A percentile compares a stretch with the other conserved stretches of the same genome.
phyloP scores from a whole-genome alignment of 1,140 invertebrate genomes.

The Lucilia cuprina region DNA sequence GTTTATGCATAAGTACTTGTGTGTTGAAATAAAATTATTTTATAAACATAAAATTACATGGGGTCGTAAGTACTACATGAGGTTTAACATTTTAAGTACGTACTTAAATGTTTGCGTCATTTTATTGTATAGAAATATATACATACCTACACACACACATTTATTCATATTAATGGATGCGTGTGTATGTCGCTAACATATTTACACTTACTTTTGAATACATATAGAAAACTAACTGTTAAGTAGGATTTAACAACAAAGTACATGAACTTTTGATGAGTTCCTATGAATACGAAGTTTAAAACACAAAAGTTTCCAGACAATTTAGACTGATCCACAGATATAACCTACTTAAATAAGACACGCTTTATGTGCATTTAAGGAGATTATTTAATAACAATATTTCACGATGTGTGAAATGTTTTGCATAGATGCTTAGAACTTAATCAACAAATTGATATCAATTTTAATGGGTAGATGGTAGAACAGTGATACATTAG shows the following conservation, averaged over 20 bases:
- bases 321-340: too few species aligned
- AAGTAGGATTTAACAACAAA: neutral
- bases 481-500: too few species aligned
- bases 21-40: neutral
- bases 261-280: neutral
- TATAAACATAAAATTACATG: neutral
- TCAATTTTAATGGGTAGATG: too few species aligned
- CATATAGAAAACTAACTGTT: neutral
- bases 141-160: too few species aligned
- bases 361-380: too few species aligned
- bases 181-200: neutral
- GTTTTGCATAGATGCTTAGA: too few species aligned
- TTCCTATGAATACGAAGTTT: neutral
- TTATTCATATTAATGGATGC: neutral
- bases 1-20: too few species aligned
- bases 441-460: too few species aligned
- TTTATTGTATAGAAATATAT: neutral
- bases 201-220: neutral
- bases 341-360: too few species aligned
- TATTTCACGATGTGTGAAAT: too few species aligned
- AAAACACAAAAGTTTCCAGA: neutral
- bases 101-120: conserved; percentile 24
- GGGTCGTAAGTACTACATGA: conserved; percentile 19
- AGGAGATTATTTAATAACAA: too few species aligned
- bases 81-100: conserved; percentile 23